phyloP scores from a whole-genome alignment of 1,140 invertebrate genomes.

The Potamilus streckersoni region DNA sequence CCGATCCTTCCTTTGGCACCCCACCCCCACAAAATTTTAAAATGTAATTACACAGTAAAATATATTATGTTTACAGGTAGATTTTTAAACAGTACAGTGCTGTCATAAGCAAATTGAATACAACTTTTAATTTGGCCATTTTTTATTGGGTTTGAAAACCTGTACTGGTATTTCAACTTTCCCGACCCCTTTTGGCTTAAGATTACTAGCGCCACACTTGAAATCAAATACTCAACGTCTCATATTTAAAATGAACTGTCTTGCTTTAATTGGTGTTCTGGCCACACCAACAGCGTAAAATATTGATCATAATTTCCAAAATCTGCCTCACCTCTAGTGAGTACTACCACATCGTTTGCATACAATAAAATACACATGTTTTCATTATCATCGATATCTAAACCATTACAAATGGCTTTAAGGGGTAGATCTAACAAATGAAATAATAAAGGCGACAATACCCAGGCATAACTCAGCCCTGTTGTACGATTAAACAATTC shows the following conservation, averaged over 20 bases:
- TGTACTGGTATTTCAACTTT: too few relatives aligned
- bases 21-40: too few relatives aligned
- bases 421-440: slow-evolving; percentile 18
- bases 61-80: too few relatives aligned
- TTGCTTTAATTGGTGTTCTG: slow-evolving; percentile 16
- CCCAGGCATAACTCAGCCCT: background rate
- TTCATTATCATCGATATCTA: slow-evolving; percentile 24
- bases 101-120: too few relatives aligned
- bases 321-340: slow-evolving; percentile 22
- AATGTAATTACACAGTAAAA: too few relatives aligned
- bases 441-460: slow-evolving; percentile 9
- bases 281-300: slow-evolving; percentile 21
- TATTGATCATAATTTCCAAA: slow-evolving; percentile 25
- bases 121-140: too few relatives aligned
- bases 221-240: background rate
- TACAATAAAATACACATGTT: slow-evolving; percentile 22
- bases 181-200: background rate
- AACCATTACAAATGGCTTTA: slow-evolving; percentile 20
- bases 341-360: slow-evolving; percentile 29
- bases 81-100: too few relatives aligned
- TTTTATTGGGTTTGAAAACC: too few relatives aligned
- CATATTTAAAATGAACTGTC: slow-evolving; percentile 27
- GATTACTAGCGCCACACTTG: slow-evolving; percentile 3
- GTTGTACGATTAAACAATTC: background rate
- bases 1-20: too few relatives aligned